Evolutionary conservation across 1,140 invertebrate genomes (phyloP), one percentile per base, ranked within the genome.

Genomic region (Piezodorus guildinii): DNA sequence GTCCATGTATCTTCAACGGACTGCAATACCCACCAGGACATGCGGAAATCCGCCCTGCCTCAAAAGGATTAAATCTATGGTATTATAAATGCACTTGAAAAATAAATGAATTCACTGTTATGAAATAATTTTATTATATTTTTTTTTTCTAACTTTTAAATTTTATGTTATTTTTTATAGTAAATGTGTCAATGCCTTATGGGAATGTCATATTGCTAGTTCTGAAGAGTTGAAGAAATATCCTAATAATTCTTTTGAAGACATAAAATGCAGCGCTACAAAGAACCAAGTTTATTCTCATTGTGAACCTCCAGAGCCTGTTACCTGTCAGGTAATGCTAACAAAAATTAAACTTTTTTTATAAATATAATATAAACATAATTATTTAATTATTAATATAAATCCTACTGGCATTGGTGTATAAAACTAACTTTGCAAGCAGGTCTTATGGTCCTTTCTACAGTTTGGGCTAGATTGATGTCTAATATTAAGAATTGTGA

Each of bases 21-120:
- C 74, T 87, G 63, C 81, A 85, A 66, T 93, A 87, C 73, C 78
- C 80, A 17, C 74, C 89, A 4, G 87, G 86, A 0, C 86, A 88
- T 71, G 85, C 84, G 59, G 85, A 88, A 75, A 77, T 88, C 2
- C 76, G 85, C 17, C 78, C 83, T 3, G 83, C 82, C 3, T 75
- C 74, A n/a, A 81, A 83, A 63, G 79, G 81, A 64, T 76, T 79
- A 19, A 82, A 88, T 70, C 70, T 87, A 46, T 92, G 88, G 85
- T 87, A 75, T 39, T 39, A 39, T 6, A 39, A 39, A 39, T 39
- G 12, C 4, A 10, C 34, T 39, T 4, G 2, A 39, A 39, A 39
- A 39, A 39, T 30, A 39, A 39, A 39, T 39, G 34, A 6, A 39
- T 8, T 39, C 30, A 30, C 30, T 30, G 3, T 9, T 30, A 30